A percentile compares a stretch with the other conserved stretches of the same genome.
Evolutionary conservation across 1,140 invertebrate genomes (phyloP).

Genomic region (Chironomus tepperi): DNA sequence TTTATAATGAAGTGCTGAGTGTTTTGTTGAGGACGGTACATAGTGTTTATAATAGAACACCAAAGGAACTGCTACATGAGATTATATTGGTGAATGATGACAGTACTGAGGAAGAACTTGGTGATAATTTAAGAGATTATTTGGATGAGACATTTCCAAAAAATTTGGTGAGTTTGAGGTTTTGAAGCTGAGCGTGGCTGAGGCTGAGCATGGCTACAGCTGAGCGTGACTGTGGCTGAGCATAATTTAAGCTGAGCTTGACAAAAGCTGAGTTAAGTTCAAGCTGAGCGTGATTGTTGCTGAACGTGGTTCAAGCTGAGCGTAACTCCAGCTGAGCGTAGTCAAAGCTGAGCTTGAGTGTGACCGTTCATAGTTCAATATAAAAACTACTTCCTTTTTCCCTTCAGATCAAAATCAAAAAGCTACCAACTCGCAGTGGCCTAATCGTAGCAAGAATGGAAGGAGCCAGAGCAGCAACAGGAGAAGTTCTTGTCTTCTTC

Average conservation of each 20-base stretch:
- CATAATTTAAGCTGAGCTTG: no score
- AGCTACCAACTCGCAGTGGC: slow-evolving; percentile 43
- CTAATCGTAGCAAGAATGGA: slow-evolving; percentile 51
- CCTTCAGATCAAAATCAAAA: not conserved
- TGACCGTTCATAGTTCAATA: no score
- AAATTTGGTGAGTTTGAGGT: not conserved
- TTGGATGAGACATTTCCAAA: not conserved
- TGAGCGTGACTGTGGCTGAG: no score
- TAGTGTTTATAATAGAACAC: not conserved
- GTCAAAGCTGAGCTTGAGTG: no score
- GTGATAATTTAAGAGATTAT: not conserved
- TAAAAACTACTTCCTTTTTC: no score
- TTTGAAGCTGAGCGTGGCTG: no score
- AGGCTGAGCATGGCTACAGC: no score
- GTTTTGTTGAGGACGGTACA: not conserved
- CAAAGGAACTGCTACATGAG: not conserved
- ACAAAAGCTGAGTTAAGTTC: no score
- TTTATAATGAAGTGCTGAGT: not conserved
- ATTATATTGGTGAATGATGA: not conserved
- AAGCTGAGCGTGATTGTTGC: no score
- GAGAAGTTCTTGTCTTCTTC: slow-evolving; percentile 55
- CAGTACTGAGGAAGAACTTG: not conserved
- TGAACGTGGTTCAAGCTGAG: no score
- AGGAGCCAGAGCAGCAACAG: slow-evolving; percentile 47
- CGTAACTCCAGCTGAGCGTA: no score